Evolutionary conservation across 2,113 vertebrate genomes (phyloP), one percentile per base, ranked within the genome.

Genomic region (Promerops cafer): DNA sequence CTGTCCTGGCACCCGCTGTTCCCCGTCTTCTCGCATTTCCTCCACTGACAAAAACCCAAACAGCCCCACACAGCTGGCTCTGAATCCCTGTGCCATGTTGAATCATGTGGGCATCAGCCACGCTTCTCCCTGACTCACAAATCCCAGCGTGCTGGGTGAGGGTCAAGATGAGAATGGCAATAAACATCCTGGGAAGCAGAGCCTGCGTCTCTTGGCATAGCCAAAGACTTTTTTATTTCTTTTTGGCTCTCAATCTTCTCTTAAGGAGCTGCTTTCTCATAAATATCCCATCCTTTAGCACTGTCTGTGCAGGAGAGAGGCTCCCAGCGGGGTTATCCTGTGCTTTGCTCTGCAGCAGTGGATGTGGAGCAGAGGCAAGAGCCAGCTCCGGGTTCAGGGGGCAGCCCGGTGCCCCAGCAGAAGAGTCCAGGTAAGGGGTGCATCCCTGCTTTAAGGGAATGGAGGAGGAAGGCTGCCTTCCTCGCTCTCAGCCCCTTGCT

Each of bases 201-300:
- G 90, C 84, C 70, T 83, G 74, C 81, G 39, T 81, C 87, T 91
- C 87, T 69, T 96, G 84, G 89, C 86, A 82, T 45, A 49, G 61
- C 66, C 3, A 1, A 65, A 45, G 33, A 45, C 9, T 47, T 61
- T 69, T 45, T 59, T 60, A 44, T 60, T 74, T 69, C 11, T 60
- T 61, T 78, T 85, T 77, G 88, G 80, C 78, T 95, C 84, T 94
- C 84, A 72, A 42, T 95, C 93, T 94, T 95, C 75, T 66, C 63
- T 71, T 80, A 90, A 92, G 68, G 76, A 97, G 94, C 92, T 93
- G 92, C 79, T 93, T 80, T 89, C 89, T 95, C 90, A 92, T 94
- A 95, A 96, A 97, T 93, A 96, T 92, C 95, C 90, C 64, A 72
- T 94, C 74, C 66, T 80, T 77, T 86, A 93, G 82, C 52, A 63